A percentile compares a stretch with the other conserved stretches of the same genome.
phyloP scores from a whole-genome alignment of 2,888 invertebrate genomes.

The Conops quadrifasciatus region DNA sequence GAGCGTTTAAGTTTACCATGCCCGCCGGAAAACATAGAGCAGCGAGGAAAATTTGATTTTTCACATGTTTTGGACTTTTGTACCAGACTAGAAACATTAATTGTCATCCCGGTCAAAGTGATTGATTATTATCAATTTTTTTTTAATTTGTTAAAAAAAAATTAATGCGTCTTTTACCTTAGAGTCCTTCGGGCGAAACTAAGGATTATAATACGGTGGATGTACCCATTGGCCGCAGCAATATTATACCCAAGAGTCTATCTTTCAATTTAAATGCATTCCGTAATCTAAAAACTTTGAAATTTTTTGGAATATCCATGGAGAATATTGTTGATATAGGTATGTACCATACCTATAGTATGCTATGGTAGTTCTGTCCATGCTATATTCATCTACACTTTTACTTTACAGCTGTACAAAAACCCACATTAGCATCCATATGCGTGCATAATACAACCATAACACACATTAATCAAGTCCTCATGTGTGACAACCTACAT shows the following conservation, averaged over 20 bases:
- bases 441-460: conserved; percentile 62
- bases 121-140: not conserved
- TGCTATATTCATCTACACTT: not conserved
- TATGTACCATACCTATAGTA: not conserved
- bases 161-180: conserved; percentile 34
- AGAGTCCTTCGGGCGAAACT: conserved; percentile 43
- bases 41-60: conserved; percentile 84
- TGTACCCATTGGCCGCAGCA: conserved; percentile 78
- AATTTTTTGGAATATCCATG: conserved; percentile 75
- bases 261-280: conserved; percentile 85
- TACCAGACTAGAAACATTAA: conserved; percentile 73
- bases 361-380: too few species aligned
- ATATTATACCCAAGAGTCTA: conserved; percentile 82
- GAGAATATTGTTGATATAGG: conserved; percentile 72
- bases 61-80: conserved; percentile 91
- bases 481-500: conserved; percentile 86
- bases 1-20: conserved; percentile 87
- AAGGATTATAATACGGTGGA: conserved; percentile 61
- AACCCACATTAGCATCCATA: conserved; percentile 66
- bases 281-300: conserved; percentile 77
- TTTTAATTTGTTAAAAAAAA: not conserved
- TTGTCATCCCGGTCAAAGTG: conserved; percentile 61
- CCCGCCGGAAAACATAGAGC: conserved; percentile 79
- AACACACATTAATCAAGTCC: conserved; percentile 74
- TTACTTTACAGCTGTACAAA: conserved; percentile 47